A percentile compares a stretch with the other conserved stretches of the same genome.
Evolutionary conservation across 2,888 invertebrate genomes (phyloP).

Genomic region (Uropetala carovei): DNA sequence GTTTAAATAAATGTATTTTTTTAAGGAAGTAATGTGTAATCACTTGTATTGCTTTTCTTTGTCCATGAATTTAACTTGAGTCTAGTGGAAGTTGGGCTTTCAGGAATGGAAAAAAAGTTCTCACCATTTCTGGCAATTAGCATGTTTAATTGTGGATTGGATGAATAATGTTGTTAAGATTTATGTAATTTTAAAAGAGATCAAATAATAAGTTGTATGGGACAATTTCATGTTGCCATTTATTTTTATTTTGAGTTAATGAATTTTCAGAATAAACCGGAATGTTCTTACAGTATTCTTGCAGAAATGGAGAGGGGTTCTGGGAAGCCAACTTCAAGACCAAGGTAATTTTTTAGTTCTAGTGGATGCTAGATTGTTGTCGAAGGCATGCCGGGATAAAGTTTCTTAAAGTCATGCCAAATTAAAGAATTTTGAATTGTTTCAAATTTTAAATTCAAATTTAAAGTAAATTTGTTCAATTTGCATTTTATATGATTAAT

Average conservation of each 20-base stretch:
- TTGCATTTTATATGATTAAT: neutral
- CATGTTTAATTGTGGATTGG: constrained; percentile 58
- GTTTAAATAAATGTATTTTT: constrained; percentile 9
- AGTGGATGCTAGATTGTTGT: constrained; percentile 62
- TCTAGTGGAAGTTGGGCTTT: constrained; percentile 65
- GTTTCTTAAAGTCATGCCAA: constrained; percentile 51
- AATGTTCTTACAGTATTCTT: constrained; percentile 66
- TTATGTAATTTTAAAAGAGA: constrained; percentile 53
- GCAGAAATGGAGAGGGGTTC: constrained; percentile 66
- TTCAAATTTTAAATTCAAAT: neutral
- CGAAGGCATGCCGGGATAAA: constrained; percentile 55
- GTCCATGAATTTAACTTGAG: constrained; percentile 45
- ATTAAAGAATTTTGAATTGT: neutral
- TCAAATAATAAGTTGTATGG: constrained; percentile 59
- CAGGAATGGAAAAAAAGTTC: constrained; percentile 64
- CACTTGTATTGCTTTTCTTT: constrained; percentile 13
- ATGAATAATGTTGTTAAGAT: constrained; percentile 49
- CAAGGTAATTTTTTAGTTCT: constrained; percentile 65
- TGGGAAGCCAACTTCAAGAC: constrained; percentile 66
- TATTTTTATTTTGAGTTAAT: constrained; percentile 65
- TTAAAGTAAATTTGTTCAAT: constrained; percentile 41
- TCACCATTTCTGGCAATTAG: constrained; percentile 56
- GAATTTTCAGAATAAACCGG: constrained; percentile 65
- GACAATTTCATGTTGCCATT: constrained; percentile 64
- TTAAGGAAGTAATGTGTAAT: constrained; percentile 48